Evolutionary conservation across 30 jellyfish, hydroid and myxozoan species (phyloP).

Genomic region (Euphysa ruthae): DNA sequence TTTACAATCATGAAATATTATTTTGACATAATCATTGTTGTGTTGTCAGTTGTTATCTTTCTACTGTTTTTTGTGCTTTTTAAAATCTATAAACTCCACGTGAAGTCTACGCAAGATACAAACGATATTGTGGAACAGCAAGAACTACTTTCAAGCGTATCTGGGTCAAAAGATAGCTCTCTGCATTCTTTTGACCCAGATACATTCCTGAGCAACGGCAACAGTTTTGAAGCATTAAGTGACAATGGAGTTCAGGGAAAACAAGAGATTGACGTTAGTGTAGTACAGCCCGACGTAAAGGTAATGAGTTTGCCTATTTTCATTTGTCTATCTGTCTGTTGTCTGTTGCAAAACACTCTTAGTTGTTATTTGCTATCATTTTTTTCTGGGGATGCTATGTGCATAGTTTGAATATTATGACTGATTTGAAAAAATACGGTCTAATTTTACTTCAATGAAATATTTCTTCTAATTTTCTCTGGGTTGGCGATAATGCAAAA

Average conservation of each 20-base stretch:
- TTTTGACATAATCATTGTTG: conserved; percentile 58
- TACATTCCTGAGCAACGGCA: conserved; percentile 6
- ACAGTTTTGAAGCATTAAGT: conserved; percentile 11
- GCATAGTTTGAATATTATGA: too few relatives aligned
- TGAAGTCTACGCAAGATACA: conserved; percentile 53
- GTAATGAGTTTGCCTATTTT: conserved; percentile 49
- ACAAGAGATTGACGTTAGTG: conserved; percentile 45
- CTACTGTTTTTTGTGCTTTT: conserved; percentile 62
- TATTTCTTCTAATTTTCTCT: too few relatives aligned
- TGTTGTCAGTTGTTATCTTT: conserved; percentile 58
- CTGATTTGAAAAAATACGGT: too few relatives aligned
- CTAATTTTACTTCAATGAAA: too few relatives aligned
- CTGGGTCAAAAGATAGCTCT: conserved; percentile 57
- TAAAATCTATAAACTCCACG: conserved; percentile 73
- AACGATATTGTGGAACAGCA: conserved; percentile 34
- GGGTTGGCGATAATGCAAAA: too few relatives aligned
- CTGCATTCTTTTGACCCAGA: conserved; percentile 21
- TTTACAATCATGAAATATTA: conserved; percentile 61
- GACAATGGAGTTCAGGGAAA: conserved; percentile 26
- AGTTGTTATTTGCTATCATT: too few relatives aligned
- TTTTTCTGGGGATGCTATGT: too few relatives aligned
- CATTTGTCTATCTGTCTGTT: too few relatives aligned
- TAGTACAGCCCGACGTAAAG: conserved; percentile 83
- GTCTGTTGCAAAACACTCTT: too few relatives aligned
- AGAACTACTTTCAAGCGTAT: conserved; percentile 50